These are phyloP conservation scores for Macrosiphum euphorbiae DNA, from an alignment of 2,888 invertebrate species.

Conservation along the genomic window DNA sequence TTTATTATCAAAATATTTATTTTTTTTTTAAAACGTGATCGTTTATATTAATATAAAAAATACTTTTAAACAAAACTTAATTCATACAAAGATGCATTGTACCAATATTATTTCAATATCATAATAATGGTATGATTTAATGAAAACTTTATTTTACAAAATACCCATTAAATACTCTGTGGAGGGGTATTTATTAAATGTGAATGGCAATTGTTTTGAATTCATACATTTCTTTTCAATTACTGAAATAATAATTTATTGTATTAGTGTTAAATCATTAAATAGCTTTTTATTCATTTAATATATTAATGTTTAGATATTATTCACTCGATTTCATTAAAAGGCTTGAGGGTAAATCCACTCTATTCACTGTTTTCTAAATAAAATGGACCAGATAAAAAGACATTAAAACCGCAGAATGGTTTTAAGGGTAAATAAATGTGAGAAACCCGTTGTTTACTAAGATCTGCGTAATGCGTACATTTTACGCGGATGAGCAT, in stretches of 20 bases:
- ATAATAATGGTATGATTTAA: background rate
- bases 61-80: background rate
- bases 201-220: background rate
- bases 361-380: background rate
- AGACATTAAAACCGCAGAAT: background rate
- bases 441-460: background rate
- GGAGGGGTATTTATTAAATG: background rate
- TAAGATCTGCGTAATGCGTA: background rate
- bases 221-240: background rate
- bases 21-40: background rate
- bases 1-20: background rate
- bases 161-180: background rate
- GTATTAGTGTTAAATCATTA: constrained; percentile 17
- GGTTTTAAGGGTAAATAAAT: background rate
- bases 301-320: background rate
- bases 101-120: background rate
- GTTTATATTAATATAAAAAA: background rate
- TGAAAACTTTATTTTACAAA: background rate
- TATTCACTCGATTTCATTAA: constrained; percentile 13
- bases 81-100: background rate
- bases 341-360: background rate
- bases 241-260: constrained; percentile 3
- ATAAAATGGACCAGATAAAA: background rate
- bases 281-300: constrained; percentile 11
- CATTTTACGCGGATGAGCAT: background rate